phyloP scores from a whole-genome alignment of 2,888 invertebrate species.

The Parthenolecanium corni region DNA sequence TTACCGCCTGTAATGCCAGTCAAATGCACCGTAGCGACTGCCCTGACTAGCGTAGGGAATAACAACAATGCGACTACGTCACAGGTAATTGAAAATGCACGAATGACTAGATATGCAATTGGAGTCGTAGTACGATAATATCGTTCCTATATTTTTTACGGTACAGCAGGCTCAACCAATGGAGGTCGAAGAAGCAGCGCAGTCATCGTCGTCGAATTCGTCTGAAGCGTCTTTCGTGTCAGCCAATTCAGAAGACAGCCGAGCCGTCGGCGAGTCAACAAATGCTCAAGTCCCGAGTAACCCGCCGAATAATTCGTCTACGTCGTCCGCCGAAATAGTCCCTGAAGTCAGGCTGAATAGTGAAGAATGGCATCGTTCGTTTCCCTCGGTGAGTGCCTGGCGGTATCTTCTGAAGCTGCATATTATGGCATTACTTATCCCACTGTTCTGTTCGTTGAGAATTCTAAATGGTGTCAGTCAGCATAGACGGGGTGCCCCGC shows the following conservation, averaged over 20 bases:
- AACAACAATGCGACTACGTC: not conserved
- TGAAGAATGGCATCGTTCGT: slow-evolving; percentile 51
- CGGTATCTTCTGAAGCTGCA: too few species aligned
- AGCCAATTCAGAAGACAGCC: slow-evolving; percentile 7
- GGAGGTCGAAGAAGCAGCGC: slow-evolving; percentile 19
- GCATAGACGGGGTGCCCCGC: too few species aligned
- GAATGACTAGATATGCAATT: too few species aligned
- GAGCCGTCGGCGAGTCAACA: not conserved
- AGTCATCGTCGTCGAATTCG: slow-evolving; percentile 17
- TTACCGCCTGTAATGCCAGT: slow-evolving; percentile 21
- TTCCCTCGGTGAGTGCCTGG: slow-evolving; percentile 44
- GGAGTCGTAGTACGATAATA: too few species aligned
- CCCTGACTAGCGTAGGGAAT: slow-evolving; percentile 7
- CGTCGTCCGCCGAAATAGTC: slow-evolving; percentile 36
- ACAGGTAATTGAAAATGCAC: too few species aligned
- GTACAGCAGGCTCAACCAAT: slow-evolving; percentile 18
- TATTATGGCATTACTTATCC: too few species aligned
- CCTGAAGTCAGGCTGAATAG: slow-evolving; percentile 46
- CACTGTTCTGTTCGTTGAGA: too few species aligned
- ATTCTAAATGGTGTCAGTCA: too few species aligned
- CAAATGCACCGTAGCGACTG: slow-evolving; percentile 21
- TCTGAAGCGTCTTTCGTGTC: slow-evolving; percentile 20
- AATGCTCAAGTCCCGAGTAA: not conserved
- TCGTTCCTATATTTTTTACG: too few species aligned
- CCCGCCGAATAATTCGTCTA: not conserved